Conservation (phyloP, 2,888 invertebrate genomes). For the Drosophila atroscutellata region DNA sequence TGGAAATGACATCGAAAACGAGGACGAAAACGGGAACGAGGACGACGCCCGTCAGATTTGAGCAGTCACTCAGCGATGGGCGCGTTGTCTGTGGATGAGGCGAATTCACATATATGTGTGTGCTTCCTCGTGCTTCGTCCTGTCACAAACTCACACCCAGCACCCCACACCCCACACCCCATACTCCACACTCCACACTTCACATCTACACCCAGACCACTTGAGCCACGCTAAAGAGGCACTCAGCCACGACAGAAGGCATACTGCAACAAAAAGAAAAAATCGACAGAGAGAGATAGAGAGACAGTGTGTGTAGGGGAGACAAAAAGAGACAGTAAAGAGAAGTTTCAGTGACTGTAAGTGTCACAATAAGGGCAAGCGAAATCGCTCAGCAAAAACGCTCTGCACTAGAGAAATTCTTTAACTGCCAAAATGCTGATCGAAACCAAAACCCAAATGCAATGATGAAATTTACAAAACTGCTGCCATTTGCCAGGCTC, state of each 20-base stretch:
- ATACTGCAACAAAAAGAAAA: slow-evolving; percentile 19
- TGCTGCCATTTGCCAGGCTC: slow-evolving; percentile 55
- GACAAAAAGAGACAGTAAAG: slow-evolving; percentile 1
- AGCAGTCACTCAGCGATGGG: slow-evolving; percentile 52
- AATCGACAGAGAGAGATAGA: background rate
- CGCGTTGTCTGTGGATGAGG: slow-evolving; percentile 2
- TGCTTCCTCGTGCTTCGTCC: slow-evolving; percentile 10
- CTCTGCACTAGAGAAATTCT: slow-evolving; percentile 54
- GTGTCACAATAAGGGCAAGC: slow-evolving; percentile 59
- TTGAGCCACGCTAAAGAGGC: slow-evolving; percentile 62
- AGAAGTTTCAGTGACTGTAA: slow-evolving; percentile 40
- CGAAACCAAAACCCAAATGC: slow-evolving; percentile 57
- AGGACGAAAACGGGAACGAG: slow-evolving; percentile 5
- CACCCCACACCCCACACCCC: background rate
- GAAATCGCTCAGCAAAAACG: slow-evolving; percentile 59
- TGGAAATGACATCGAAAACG: slow-evolving; percentile 51
- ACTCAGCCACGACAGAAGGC: slow-evolving; percentile 59
- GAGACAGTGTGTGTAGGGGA: background rate
- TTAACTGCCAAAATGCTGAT: slow-evolving; percentile 57
- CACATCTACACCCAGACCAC: slow-evolving; percentile 30
- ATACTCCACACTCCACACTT: slow-evolving; percentile 7
- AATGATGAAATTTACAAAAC: slow-evolving; percentile 60
- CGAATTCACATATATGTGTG: slow-evolving; percentile 15
- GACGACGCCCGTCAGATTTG: slow-evolving; percentile 64
- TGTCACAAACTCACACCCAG: slow-evolving; percentile 9